phyloP scores from a whole-genome alignment of 2,888 invertebrate genomes.

The Acronicta aceris region DNA sequence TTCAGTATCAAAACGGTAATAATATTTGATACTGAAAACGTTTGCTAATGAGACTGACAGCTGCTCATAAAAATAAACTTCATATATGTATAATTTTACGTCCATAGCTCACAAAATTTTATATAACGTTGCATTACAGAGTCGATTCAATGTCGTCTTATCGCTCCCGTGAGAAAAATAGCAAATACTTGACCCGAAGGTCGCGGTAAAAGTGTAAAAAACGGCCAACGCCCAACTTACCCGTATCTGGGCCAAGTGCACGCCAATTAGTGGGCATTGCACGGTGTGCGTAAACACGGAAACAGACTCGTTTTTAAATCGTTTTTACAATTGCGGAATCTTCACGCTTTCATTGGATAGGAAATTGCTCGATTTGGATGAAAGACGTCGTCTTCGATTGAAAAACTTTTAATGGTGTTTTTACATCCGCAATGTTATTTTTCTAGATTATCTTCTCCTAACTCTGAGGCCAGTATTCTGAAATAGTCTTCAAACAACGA shows the following conservation, averaged over 20 bases:
- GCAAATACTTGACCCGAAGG: constrained; percentile 62
- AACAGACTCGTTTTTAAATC: constrained; percentile 54
- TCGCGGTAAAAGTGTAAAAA: constrained; percentile 80
- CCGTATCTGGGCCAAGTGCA: constrained; percentile 68
- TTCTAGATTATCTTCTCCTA: not conserved
- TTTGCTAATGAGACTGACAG: not conserved
- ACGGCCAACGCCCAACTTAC: constrained; percentile 58
- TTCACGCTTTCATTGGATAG: constrained; percentile 63
- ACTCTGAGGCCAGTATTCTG: too few relatives aligned
- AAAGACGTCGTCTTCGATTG: constrained; percentile 29
- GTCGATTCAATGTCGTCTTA: constrained; percentile 67
- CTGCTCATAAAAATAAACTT: not conserved
- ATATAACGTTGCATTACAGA: constrained; percentile 38
- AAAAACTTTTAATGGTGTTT: constrained; percentile 13
- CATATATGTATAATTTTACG: not conserved
- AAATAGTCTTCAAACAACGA: too few relatives aligned
- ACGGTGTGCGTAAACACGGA: constrained; percentile 53
- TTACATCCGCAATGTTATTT: constrained; percentile 16
- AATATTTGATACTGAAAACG: not conserved
- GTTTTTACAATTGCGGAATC: constrained; percentile 51
- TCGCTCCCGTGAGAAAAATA: constrained; percentile 68
- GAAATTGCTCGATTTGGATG: constrained; percentile 50
- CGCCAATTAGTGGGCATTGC: constrained; percentile 50
- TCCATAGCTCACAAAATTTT: constrained; percentile 14
- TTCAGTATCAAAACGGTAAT: too few relatives aligned